phyloP scores from a whole-genome alignment of 2,888 invertebrate genomes.

The Keiferia lycopersicella region DNA sequence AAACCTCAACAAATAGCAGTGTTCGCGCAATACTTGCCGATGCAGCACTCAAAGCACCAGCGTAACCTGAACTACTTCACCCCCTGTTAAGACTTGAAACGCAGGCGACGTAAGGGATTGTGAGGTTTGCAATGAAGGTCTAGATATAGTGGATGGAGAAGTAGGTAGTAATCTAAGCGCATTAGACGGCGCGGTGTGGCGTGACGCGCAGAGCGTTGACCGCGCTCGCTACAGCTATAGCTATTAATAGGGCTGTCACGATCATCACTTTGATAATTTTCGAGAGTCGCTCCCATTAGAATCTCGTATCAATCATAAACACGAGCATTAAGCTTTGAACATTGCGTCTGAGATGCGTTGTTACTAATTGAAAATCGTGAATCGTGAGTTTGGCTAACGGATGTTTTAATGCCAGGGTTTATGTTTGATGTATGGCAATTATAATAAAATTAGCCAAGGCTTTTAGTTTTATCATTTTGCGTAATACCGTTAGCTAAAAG shows the following conservation, averaged over 20 bases:
- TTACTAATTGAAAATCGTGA: conserved; percentile 24
- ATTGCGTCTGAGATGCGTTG: conserved; percentile 1
- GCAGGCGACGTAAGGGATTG: conserved; percentile 30
- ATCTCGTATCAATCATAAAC: conserved; percentile 23
- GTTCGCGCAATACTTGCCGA: conserved; percentile 64
- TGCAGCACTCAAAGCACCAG: conserved; percentile 48
- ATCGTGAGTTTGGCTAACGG: conserved; percentile 21
- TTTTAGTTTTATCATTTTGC: background rate
- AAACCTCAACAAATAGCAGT: conserved; percentile 67
- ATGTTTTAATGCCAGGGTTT: conserved; percentile 17
- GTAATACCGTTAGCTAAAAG: background rate
- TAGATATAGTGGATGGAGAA: conserved; percentile 48
- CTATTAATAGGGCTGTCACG: conserved; percentile 66
- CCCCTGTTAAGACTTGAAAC: conserved; percentile 25
- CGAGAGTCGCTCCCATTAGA: conserved; percentile 21
- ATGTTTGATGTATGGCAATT: conserved; percentile 11
- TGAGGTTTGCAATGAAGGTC: conserved; percentile 40
- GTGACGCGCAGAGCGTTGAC: conserved; percentile 76
- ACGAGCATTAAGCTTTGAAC: background rate
- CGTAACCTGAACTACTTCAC: conserved; percentile 40
- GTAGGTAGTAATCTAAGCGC: conserved; percentile 74
- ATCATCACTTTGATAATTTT: conserved; percentile 31
- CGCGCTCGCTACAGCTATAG: conserved; percentile 69
- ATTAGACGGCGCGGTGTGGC: conserved; percentile 73
- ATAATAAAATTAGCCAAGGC: conserved; percentile 1